Percentiles rank a stretch among this genome's conserved stretches.
Conservation (phyloP, 2,797 vertebrate genomes). For the Tolypeutes matacus region DNA sequence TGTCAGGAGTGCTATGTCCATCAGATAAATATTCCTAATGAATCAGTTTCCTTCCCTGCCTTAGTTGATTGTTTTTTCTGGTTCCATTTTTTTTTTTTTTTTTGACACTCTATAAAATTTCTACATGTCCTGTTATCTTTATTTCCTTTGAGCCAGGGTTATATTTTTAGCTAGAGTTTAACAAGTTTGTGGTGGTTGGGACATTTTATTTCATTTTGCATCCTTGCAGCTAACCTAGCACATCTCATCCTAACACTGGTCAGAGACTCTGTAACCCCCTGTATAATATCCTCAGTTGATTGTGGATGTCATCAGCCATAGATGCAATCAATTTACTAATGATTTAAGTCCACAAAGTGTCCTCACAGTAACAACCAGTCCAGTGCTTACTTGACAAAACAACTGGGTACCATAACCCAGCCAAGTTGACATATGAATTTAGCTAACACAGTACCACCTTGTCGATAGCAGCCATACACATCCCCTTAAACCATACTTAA, state of each 20-base stretch:
- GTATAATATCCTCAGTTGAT: too few relatives aligned
- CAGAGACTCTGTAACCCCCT: background rate
- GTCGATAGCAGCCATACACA: too few relatives aligned
- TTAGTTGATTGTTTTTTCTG: background rate
- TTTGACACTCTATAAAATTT: background rate
- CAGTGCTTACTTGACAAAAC: too few relatives aligned
- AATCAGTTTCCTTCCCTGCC: background rate
- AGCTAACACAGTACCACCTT: too few relatives aligned
- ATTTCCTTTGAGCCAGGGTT: background rate
- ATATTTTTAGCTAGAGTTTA: background rate
- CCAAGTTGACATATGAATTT: too few relatives aligned
- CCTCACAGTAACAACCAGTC: too few relatives aligned
- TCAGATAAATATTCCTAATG: conserved; percentile 1
- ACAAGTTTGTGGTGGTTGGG: background rate
- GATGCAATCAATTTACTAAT: too few relatives aligned
- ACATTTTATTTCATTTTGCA: background rate
- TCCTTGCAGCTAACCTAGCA: background rate
- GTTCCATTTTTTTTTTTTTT: background rate
- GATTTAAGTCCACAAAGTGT: too few relatives aligned
- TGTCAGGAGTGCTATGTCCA: background rate
- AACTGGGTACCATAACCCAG: too few relatives aligned
- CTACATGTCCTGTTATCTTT: background rate
- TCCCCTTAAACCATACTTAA: too few relatives aligned
- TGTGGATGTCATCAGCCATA: too few relatives aligned
- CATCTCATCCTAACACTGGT: background rate